A percentile compares a stretch with the other conserved stretches of the same genome.
Conservation (phyloP, 2,797 vertebrate species). For the Siniperca obscura region DNA sequence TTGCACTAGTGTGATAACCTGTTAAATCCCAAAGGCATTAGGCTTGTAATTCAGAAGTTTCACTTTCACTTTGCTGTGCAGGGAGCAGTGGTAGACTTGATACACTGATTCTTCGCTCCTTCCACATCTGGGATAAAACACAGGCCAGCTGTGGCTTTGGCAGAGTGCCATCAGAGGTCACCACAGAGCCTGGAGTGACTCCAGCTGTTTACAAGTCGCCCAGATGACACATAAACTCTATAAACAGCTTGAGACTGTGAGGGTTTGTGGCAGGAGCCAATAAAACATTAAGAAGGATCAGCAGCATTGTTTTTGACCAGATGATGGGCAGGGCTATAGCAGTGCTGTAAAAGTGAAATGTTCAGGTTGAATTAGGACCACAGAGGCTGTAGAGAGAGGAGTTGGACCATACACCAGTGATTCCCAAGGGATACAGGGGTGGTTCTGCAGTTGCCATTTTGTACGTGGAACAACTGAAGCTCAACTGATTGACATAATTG, state of each 20-base stretch:
- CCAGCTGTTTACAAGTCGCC: constrained; percentile 67
- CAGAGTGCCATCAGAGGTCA: constrained; percentile 69
- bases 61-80: constrained; percentile 32
- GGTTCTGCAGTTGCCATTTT: not conserved
- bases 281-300: constrained; percentile 58
- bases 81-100: constrained; percentile 34
- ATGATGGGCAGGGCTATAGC: constrained; percentile 26
- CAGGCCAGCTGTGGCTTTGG: constrained; percentile 74
- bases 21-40: constrained; percentile 38
- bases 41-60: too few species aligned
- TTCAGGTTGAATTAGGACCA: constrained; percentile 15
- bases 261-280: constrained; percentile 63
- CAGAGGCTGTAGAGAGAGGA: not conserved
- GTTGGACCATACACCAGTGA: not conserved
- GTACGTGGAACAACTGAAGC: not conserved
- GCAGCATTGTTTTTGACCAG: constrained; percentile 42
- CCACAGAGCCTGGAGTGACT: constrained; percentile 60
- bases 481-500: not conserved
- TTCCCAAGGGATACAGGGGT: not conserved
- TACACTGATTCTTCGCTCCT: constrained; percentile 31
- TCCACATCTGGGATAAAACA: constrained; percentile 69
- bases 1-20: constrained; percentile 33
- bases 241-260: constrained; percentile 65
- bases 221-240: constrained; percentile 61
- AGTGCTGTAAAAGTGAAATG: constrained; percentile 34